Conservation (phyloP, 1,140 invertebrate genomes). For the Brachionus sp. region DNA sequence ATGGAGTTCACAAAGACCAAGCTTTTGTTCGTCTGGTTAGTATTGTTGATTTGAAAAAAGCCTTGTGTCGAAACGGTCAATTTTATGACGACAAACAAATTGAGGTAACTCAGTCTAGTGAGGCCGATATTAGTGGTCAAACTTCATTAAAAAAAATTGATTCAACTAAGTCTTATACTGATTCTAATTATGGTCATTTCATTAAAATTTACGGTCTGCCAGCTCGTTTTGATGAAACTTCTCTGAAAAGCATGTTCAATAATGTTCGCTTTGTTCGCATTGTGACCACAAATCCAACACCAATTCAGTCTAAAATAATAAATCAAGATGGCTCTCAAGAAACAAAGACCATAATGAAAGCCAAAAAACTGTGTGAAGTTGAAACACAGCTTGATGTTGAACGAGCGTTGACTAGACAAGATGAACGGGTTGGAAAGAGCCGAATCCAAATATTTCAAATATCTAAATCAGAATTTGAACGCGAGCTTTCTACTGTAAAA, state of each 20-base stretch:
- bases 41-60: constrained; percentile 67
- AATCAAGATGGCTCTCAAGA: not conserved
- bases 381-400: constrained; percentile 35
- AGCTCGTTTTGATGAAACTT: not conserved
- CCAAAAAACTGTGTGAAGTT: constrained; percentile 35
- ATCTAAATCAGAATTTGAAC: not conserved
- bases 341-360: constrained; percentile 26
- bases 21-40: constrained; percentile 72
- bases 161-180: not conserved
- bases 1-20: constrained; percentile 68
- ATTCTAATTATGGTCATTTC: not conserved
- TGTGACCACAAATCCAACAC: not conserved
- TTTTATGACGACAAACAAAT: constrained; percentile 51
- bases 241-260: constrained; percentile 39
- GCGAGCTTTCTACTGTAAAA: not conserved
- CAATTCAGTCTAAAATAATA: constrained; percentile 21
- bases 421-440: constrained; percentile 32
- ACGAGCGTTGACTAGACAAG: constrained; percentile 5
- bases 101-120: constrained; percentile 48
- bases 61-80: constrained; percentile 64
- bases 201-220: constrained; percentile 43
- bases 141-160: not conserved
- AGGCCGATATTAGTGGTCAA: not conserved
- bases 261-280: constrained; percentile 25
- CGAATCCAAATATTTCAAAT: constrained; percentile 41